Conservation (phyloP, 2,888 invertebrate species). For the Drosophila aldrichi region DNA sequence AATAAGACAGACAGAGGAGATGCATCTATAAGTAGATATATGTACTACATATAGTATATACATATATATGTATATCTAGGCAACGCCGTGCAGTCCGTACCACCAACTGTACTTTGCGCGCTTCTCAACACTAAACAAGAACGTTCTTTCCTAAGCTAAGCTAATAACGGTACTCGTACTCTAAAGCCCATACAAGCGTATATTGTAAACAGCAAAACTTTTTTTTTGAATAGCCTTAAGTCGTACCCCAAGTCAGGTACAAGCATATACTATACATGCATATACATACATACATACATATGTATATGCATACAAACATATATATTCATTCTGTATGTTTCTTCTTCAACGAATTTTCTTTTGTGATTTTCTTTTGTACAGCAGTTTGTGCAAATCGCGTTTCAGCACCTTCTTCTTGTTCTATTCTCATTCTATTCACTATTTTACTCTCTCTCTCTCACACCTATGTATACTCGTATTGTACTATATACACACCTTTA, state of each 20-base stretch:
- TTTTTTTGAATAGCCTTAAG: conserved; percentile 69
- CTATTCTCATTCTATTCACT: background rate
- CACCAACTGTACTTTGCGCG: conserved; percentile 27
- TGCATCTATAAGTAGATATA: conserved; percentile 1
- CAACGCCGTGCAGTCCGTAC: conserved; percentile 23
- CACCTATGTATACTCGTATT: conserved; percentile 22
- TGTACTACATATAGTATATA: too few species aligned
- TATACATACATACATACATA: conserved; percentile 3
- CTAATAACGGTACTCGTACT: conserved; percentile 65
- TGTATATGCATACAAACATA: background rate
- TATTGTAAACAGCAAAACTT: conserved; percentile 40
- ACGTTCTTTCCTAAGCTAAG: conserved; percentile 71
- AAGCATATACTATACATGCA: conserved; percentile 13
- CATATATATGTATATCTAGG: background rate
- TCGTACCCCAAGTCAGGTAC: conserved; percentile 33
- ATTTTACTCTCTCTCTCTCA: conserved; percentile 24
- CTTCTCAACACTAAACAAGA: conserved; percentile 53
- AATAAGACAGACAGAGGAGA: conserved; percentile 16
- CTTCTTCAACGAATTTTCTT: conserved; percentile 22
- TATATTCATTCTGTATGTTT: conserved; percentile 28
- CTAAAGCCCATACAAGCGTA: conserved; percentile 37
- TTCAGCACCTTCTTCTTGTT: conserved; percentile 23
- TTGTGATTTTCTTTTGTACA: conserved; percentile 31
- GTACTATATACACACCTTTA: conserved; percentile 4
- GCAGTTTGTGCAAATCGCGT: conserved; percentile 38